Base-by-base conservation (phyloP, 2,888 invertebrate species). In the Keiferia lycopersicella region DNA sequence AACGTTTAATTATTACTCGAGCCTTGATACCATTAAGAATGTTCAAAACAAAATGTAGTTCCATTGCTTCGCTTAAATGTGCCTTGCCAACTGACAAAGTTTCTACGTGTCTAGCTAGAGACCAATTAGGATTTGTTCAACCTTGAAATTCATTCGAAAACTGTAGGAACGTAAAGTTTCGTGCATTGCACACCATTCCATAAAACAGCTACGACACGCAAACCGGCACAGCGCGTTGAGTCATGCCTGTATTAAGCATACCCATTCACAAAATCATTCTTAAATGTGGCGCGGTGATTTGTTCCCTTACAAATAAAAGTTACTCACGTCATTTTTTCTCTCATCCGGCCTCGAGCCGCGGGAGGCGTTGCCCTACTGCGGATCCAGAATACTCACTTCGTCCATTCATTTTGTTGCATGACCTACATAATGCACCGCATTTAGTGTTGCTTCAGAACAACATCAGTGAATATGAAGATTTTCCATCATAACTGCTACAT, bases 181-280 rank as follows among this genome's bases (percentile, higher is more conserved):
- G 70, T 73, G 45, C n/a, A n/a, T n/a, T 45, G 70, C 73, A 76
- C 61, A 64, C 51, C 72, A 76, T 74, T 56, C 16, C 77, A 74
- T 75, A 74, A 75, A 77, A 64, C 26, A 22, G 76, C 73, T 71
- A 73, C 84, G 80, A 82, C 83, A 85, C 74, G 73, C 76, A 73
- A 79, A 73, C 76, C 77, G 73, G 79, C 77, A 72, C 74, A 76
- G 51, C 73, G 69, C 71, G 80, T 77, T 88, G 87, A 88, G 74
- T 87, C 87, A 88, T 72, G 73, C 71, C 72, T 78, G 75, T 73
- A 79, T 80, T 80, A 80, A 81, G 79, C 81, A 84, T 84, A 82
- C 82, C 87, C 86, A 89, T 86, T 84, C 83, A 84, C 82, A 78
- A 81, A 84, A 81, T 81, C 76, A 76, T 76, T 76, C 73, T 66